phyloP scores from a whole-genome alignment of 2,888 invertebrate species.

The Cataglyphis albicans region DNA sequence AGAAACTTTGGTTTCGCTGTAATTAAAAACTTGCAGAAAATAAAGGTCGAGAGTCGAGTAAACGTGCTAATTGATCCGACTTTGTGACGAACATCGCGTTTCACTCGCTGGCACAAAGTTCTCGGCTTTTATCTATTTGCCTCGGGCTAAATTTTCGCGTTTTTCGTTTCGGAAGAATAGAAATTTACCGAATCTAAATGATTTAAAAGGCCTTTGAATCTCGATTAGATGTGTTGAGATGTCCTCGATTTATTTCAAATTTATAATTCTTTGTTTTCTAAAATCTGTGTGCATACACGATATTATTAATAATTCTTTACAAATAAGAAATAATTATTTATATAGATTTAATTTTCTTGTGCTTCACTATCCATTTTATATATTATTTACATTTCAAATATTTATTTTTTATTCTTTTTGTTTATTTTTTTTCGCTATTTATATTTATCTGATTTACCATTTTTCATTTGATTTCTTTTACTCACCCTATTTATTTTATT shows the following conservation, averaged over 20 bases:
- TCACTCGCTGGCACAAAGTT: slow-evolving; percentile 20
- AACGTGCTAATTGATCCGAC: slow-evolving; percentile 41
- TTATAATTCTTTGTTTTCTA: not conserved
- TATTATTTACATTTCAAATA: not conserved
- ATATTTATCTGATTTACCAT: not conserved
- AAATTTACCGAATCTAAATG: not conserved
- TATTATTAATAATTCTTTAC: not conserved
- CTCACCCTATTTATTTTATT: not conserved
- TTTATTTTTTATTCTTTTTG: not conserved
- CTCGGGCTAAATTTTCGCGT: slow-evolving; percentile 1
- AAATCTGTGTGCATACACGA: not conserved
- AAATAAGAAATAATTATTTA: slow-evolving; percentile 21
- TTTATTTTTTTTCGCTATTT: not conserved
- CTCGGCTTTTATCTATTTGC: slow-evolving; percentile 17
- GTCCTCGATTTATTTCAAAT: not conserved
- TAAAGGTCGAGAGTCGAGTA: slow-evolving; percentile 45
- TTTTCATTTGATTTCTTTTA: not conserved
- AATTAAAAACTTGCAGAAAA: slow-evolving; percentile 48
- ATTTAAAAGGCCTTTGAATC: not conserved
- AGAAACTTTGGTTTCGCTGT: slow-evolving; percentile 17
- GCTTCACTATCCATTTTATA: not conserved
- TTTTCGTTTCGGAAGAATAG: not conserved
- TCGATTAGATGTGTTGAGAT: not conserved
- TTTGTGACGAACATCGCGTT: slow-evolving; percentile 28
- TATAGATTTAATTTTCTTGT: not conserved